Conservation (phyloP, 2,113 vertebrate species). For the Aspiorhynchus laticeps region DNA sequence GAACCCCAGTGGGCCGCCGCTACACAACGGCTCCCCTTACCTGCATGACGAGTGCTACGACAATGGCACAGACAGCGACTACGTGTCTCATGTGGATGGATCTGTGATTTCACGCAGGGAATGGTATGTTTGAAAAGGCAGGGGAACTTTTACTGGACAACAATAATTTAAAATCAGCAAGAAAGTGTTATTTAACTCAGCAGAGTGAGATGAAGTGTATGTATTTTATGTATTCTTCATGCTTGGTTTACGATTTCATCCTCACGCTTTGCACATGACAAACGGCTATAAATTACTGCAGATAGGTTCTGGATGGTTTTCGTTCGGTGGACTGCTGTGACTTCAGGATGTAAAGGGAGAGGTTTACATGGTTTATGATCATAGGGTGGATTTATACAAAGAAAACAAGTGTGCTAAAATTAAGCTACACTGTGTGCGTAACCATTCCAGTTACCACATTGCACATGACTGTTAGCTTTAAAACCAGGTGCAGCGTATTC, state of each 20-base stretch:
- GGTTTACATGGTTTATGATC: slow-evolving; percentile 36
- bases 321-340: slow-evolving; percentile 10
- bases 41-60: slow-evolving; percentile 87
- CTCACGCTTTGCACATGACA: neutral
- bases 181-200: slow-evolving; percentile 38
- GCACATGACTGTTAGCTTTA: slow-evolving; percentile 32
- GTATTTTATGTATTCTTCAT: neutral
- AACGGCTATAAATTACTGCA: slow-evolving; percentile 25
- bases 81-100: slow-evolving; percentile 95
- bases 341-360: slow-evolving; percentile 28
- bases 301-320: neutral
- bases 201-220: slow-evolving; percentile 8
- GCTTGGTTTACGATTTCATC: neutral
- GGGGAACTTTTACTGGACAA: slow-evolving; percentile 2
- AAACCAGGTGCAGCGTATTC: slow-evolving; percentile 42
- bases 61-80: slow-evolving; percentile 89
- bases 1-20: slow-evolving; percentile 84
- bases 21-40: slow-evolving; percentile 85
- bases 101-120: slow-evolving; percentile 98
- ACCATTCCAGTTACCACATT: slow-evolving; percentile 34
- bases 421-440: slow-evolving; percentile 29
- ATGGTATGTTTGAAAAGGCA: slow-evolving; percentile 91
- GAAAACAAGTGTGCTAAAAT: slow-evolving; percentile 51
- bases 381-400: slow-evolving; percentile 32
- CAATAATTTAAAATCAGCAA: slow-evolving; percentile 21